These are phyloP conservation scores for Nomada flava DNA, from an alignment of 2,888 invertebrate genomes.

Conservation along the genomic window DNA sequence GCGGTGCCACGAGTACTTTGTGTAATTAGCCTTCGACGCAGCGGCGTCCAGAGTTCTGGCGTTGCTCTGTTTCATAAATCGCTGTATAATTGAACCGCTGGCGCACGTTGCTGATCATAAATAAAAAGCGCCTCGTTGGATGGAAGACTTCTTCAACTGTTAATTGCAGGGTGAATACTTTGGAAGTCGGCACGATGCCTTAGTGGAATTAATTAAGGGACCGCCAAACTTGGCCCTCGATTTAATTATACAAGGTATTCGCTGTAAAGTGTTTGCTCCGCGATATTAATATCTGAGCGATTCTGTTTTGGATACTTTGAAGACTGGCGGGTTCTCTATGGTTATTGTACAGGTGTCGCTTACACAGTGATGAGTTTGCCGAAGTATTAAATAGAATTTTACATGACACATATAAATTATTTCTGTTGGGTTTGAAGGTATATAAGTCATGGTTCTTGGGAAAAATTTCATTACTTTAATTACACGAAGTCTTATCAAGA, in stretches of 20 bases:
- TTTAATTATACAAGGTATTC: neutral
- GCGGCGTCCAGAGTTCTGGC: too few species aligned
- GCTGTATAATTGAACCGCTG: constrained; percentile 6
- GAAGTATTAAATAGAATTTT: too few species aligned
- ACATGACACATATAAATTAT: too few species aligned
- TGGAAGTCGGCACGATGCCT: constrained; percentile 2
- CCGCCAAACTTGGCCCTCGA: neutral
- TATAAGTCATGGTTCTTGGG: too few species aligned
- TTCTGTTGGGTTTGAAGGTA: too few species aligned
- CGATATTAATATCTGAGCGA: neutral
- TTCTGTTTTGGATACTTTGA: too few species aligned
- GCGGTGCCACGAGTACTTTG: constrained; percentile 33
- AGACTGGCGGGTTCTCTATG: too few species aligned
- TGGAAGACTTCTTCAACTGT: neutral
- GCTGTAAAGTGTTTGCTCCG: neutral
- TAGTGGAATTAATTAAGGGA: constrained; percentile 21
- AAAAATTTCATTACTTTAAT: too few species aligned
- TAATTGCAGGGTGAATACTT: constrained; percentile 35
- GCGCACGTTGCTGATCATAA: neutral
- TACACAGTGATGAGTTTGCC: too few species aligned
- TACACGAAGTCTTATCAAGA: too few species aligned
- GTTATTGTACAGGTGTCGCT: too few species aligned
- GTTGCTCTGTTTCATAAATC: constrained; percentile 22
- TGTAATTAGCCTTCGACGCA: constrained; percentile 41
- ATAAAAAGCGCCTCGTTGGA: constrained; percentile 13